phyloP scores from a whole-genome alignment of 2,797 vertebrate genomes.

The Sebastes reedi region DNA sequence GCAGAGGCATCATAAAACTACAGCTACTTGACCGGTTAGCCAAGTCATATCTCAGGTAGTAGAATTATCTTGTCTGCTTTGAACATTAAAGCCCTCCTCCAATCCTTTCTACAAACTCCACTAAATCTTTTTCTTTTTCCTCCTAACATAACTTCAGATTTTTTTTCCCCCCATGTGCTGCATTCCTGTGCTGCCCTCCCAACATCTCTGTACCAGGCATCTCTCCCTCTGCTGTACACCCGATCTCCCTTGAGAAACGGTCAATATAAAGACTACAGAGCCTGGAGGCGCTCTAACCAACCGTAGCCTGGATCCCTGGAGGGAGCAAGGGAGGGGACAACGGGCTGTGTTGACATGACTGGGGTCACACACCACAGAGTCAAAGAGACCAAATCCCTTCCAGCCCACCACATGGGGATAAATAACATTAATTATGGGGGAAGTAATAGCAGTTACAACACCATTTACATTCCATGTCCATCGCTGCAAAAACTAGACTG shows the following conservation, averaged over 20 bases:
- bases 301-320: conserved; percentile 18
- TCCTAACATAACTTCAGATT: neutral
- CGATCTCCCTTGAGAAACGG: conserved; percentile 16
- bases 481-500: conserved; percentile 17
- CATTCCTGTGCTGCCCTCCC: conserved; percentile 47
- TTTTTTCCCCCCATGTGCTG: neutral
- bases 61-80: neutral
- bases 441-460: conserved; percentile 50
- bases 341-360: conserved; percentile 60
- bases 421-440: conserved; percentile 62
- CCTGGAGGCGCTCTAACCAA: conserved; percentile 31
- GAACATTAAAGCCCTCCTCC: conserved; percentile 4
- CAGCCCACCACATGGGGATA: conserved; percentile 41
- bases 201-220: conserved; percentile 28
- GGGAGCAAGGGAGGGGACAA: conserved; percentile 8
- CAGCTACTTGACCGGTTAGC: conserved; percentile 15
- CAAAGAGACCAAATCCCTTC: conserved; percentile 55
- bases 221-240: conserved; percentile 1
- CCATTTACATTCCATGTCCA: conserved; percentile 66
- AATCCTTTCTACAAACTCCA: conserved; percentile 5
- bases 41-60: neutral
- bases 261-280: conserved; percentile 23
- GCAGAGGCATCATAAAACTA: neutral
- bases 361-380: conserved; percentile 49
- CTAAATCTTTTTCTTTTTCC: conserved; percentile 10